Evolutionary conservation across 2,888 invertebrate species (phyloP).

Genomic region (Congeria kusceri): DNA sequence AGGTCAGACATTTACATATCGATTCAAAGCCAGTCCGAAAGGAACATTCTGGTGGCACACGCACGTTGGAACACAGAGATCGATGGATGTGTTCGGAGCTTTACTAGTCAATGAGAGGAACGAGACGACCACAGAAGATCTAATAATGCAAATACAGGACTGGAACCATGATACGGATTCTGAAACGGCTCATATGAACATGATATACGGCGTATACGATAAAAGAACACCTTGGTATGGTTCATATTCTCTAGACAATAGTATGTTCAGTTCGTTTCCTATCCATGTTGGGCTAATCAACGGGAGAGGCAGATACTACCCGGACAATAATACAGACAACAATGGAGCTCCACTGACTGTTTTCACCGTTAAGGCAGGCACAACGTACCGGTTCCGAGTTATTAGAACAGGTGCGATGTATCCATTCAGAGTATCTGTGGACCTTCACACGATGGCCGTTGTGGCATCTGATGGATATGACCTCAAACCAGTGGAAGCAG

Average conservation of each 20-base stretch:
- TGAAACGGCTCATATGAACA: too few species aligned
- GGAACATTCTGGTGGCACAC: too few species aligned
- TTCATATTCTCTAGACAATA: too few species aligned
- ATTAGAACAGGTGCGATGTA: conserved; percentile 70
- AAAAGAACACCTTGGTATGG: too few species aligned
- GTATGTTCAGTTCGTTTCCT: too few species aligned
- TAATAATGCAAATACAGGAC: too few species aligned
- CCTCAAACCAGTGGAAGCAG: conserved; percentile 62
- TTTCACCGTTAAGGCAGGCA: conserved; percentile 56
- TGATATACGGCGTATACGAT: too few species aligned
- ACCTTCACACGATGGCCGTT: conserved; percentile 68
- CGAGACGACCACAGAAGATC: conserved; percentile 40
- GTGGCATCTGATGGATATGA: conserved; percentile 75
- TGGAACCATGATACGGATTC: too few species aligned
- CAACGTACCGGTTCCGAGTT: conserved; percentile 71
- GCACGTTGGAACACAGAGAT: conserved; percentile 72
- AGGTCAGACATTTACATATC: conserved; percentile 78
- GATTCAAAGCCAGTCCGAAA: conserved; percentile 70
- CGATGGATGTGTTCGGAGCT: conserved; percentile 78
- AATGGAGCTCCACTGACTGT: conserved; percentile 68
- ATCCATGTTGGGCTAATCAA: conserved; percentile 77
- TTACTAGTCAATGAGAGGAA: conserved; percentile 70
- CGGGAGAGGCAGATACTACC: conserved; percentile 70
- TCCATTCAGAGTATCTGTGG: conserved; percentile 72
- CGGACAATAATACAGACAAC: conserved; percentile 32